phyloP scores from a whole-genome alignment of 2,113 vertebrate genomes.

The Orthonyx spaldingii region DNA sequence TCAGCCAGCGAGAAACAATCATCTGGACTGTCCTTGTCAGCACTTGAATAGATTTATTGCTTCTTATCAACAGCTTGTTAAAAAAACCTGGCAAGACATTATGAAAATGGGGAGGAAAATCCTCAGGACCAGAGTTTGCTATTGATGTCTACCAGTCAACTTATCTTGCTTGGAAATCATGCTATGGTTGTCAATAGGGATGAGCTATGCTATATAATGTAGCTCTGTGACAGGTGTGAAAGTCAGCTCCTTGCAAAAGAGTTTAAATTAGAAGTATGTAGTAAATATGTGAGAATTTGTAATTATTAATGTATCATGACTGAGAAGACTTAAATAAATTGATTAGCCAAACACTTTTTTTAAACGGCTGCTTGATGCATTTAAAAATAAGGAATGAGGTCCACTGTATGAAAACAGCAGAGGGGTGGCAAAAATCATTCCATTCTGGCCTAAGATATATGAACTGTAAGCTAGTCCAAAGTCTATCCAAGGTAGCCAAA shows the following conservation, averaged over 20 bases:
- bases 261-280: background rate
- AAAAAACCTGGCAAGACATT: conserved; percentile 21
- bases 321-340: background rate
- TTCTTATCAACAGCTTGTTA: conserved; percentile 47
- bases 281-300: background rate
- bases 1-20: background rate
- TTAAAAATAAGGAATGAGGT: background rate
- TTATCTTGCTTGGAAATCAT: background rate
- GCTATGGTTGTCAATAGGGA: background rate
- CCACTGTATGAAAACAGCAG: background rate
- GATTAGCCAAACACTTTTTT: background rate
- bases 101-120: background rate
- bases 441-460: background rate
- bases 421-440: background rate
- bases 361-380: background rate
- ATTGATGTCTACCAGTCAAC: background rate
- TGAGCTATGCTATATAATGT: background rate
- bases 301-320: background rate
- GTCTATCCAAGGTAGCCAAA: background rate
- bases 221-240: background rate
- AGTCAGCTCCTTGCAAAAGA: background rate
- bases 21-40: conserved; percentile 41
- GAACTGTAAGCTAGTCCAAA: background rate
- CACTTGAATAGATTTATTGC: conserved; percentile 39
- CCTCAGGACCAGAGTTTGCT: background rate